Percentiles rank a stretch among this genome's conserved stretches.
Conservation (phyloP, 2,113 vertebrate genomes). For the Syngnathus typhle region DNA sequence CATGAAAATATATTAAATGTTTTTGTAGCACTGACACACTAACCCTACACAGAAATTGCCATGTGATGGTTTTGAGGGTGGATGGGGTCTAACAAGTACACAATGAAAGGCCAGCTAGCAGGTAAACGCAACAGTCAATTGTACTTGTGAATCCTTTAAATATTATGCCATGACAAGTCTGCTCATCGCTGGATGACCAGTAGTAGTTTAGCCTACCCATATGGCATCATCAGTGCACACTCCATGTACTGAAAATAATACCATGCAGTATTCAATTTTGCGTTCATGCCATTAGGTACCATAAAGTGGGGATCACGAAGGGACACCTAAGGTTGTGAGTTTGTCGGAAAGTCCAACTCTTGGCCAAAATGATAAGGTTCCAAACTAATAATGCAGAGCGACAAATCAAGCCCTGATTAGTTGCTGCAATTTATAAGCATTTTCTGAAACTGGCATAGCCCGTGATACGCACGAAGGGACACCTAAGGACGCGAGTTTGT, state of each 20-base stretch:
- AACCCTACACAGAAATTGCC: not conserved
- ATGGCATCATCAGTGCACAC: not conserved
- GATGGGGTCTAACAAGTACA: no score
- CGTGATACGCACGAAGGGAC: slow-evolving; percentile 22
- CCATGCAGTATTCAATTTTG: not conserved
- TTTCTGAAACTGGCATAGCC: not conserved
- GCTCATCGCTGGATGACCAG: not conserved
- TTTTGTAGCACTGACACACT: no score
- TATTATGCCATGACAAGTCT: not conserved
- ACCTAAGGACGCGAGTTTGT: slow-evolving; percentile 37
- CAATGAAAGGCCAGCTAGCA: no score
- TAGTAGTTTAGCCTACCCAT: not conserved
- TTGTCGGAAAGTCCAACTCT: not conserved
- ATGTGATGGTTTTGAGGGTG: not conserved
- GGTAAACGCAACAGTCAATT: no score
- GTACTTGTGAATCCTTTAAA: not conserved
- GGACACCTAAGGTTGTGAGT: slow-evolving; percentile 25
- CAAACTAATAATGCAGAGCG: not conserved
- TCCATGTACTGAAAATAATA: not conserved
- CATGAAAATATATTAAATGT: not conserved
- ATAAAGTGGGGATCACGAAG: not conserved
- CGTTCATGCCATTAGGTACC: not conserved
- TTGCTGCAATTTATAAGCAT: not conserved
- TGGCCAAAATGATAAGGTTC: no score
- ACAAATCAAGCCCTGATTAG: not conserved